phyloP scores from a whole-genome alignment of 1,140 invertebrate species.

The Saxidomus purpurata region DNA sequence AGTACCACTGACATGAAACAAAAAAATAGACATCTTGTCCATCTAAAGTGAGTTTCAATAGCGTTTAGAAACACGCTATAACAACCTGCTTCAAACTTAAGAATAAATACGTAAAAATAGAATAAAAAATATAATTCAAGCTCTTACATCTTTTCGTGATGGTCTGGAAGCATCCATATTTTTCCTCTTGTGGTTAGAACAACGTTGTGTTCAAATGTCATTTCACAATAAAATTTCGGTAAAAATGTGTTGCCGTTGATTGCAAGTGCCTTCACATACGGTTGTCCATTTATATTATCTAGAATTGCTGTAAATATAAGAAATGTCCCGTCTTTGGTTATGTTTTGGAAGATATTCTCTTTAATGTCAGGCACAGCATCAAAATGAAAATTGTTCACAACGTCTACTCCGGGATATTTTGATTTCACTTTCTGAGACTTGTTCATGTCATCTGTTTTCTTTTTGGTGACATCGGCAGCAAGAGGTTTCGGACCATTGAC shows the following conservation, averaged over 20 bases:
- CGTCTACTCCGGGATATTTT: constrained; percentile 23
- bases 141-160: constrained; percentile 43
- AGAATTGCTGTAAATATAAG: constrained; percentile 13
- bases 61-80: no score
- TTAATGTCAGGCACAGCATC: not conserved
- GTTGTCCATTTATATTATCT: not conserved
- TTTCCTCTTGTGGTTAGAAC: constrained; percentile 8
- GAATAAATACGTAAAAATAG: no score
- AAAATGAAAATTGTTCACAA: constrained; percentile 30
- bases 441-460: not conserved
- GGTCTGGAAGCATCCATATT: constrained; percentile 42
- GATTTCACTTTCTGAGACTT: not conserved
- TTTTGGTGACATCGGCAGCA: not conserved
- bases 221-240: constrained; percentile 35
- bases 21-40: no score
- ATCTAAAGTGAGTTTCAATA: no score
- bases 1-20: no score
- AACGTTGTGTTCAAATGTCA: not conserved
- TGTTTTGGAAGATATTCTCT: constrained; percentile 15
- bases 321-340: constrained; percentile 20
- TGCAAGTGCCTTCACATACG: not conserved
- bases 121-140: no score
- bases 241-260: constrained; percentile 37
- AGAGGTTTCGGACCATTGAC: not conserved
- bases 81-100: no score